Percentiles rank a stretch among this genome's conserved stretches.
These are phyloP conservation scores for Alentia gelatinosa DNA, from an alignment of 2,888 invertebrate genomes.

Conservation along the genomic window DNA sequence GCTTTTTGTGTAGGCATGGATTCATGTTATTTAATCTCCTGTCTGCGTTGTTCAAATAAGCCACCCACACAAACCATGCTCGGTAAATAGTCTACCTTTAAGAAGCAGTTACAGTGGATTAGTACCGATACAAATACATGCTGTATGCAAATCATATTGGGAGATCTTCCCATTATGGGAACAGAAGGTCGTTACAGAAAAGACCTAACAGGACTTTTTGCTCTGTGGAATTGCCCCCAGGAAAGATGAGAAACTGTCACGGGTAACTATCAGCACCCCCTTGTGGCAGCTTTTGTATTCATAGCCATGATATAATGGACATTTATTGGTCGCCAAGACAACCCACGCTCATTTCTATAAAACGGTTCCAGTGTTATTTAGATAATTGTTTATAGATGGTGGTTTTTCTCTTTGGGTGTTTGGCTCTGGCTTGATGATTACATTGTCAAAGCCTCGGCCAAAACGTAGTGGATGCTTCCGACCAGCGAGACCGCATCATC, in stretches of 20 bases:
- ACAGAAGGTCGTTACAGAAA: background rate
- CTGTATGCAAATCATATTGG: no score
- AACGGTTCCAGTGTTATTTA: slow-evolving; percentile 24
- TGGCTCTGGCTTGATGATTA: slow-evolving; percentile 10
- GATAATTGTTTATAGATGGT: slow-evolving; percentile 45
- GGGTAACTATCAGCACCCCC: background rate
- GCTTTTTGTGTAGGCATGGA: background rate
- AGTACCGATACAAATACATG: no score
- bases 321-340: slow-evolving; percentile 26
- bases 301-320: slow-evolving; percentile 1
- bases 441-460: slow-evolving; percentile 10
- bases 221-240: background rate
- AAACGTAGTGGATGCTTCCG: background rate
- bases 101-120: no score
- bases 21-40: background rate
- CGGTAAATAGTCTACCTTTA: no score
- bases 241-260: background rate
- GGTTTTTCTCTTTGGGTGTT: background rate
- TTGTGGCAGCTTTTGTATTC: background rate
- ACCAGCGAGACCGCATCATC: slow-evolving; percentile 3
- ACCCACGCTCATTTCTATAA: slow-evolving; percentile 29
- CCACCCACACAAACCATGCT: no score
- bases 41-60: background rate
- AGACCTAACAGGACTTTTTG: background rate
- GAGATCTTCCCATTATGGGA: no score